Percentiles rank a stretch among this genome's conserved stretches.
Conservation (phyloP, 1,140 invertebrate genomes). For the Drosophila bocki region DNA sequence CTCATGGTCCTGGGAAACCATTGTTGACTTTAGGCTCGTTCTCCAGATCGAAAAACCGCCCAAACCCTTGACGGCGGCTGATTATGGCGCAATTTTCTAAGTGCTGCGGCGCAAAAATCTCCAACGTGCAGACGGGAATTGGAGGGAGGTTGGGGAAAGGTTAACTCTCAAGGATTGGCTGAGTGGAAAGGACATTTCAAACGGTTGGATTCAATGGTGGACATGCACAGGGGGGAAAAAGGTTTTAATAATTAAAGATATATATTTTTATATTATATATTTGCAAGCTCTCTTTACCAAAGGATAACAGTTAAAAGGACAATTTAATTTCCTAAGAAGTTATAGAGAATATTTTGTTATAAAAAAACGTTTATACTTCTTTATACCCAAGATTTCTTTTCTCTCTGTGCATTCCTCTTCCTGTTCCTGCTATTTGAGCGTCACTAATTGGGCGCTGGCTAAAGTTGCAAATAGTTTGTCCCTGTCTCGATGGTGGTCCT, state of each 20-base stretch:
- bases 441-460: slow-evolving; percentile 74
- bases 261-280: no score
- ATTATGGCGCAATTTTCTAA: slow-evolving; percentile 81
- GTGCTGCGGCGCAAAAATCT: slow-evolving; percentile 66
- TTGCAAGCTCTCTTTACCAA: no score
- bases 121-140: slow-evolving; percentile 1
- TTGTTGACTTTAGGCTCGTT: slow-evolving; percentile 70
- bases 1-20: slow-evolving; percentile 25
- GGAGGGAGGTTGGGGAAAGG: background rate
- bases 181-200: slow-evolving; percentile 18
- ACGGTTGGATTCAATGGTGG: slow-evolving; percentile 4
- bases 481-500: slow-evolving; percentile 33
- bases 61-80: slow-evolving; percentile 49
- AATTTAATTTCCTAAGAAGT: background rate
- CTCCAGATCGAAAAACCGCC: slow-evolving; percentile 8
- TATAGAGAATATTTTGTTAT: background rate
- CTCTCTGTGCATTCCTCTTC: background rate
- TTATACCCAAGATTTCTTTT: background rate
- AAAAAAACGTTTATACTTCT: background rate
- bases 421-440: slow-evolving; percentile 68
- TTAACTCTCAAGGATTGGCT: slow-evolving; percentile 6
- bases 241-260: no score
- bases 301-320: no score
- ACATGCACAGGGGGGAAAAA: slow-evolving; percentile 4
- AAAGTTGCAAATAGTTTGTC: slow-evolving; percentile 75